Percentiles rank a stretch among this genome's conserved stretches.
phyloP scores from a whole-genome alignment of 2,797 vertebrate genomes.

The Champsocephalus esox region DNA sequence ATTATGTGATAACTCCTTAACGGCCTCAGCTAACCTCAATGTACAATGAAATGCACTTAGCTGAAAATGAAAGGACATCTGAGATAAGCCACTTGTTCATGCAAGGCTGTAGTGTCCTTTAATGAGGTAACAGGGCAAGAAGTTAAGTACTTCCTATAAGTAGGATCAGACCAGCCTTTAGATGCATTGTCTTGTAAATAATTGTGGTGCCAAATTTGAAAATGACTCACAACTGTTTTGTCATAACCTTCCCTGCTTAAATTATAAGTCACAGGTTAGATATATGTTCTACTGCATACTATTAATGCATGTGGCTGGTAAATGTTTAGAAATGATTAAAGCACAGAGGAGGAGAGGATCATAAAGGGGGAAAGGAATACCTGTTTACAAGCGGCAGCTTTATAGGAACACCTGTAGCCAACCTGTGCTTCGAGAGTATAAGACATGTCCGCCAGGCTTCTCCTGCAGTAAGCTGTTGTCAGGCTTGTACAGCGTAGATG shows the following conservation, averaged over 20 bases:
- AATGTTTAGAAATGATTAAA: conserved; percentile 35
- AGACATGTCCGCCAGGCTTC: conserved; percentile 29
- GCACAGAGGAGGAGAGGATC: conserved; percentile 8
- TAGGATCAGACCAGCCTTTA: conserved; percentile 30
- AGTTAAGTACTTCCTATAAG: conserved; percentile 34
- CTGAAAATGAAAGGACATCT: conserved; percentile 53
- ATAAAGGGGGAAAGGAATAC: conserved; percentile 9
- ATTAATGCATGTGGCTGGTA: conserved; percentile 6
- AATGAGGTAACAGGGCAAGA: conserved; percentile 45
- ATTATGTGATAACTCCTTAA: conserved; percentile 27
- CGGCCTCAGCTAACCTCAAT: conserved; percentile 23
- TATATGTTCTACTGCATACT: conserved; percentile 5
- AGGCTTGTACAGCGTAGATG: conserved; percentile 11
- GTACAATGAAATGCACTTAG: conserved; percentile 35
- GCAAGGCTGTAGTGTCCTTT: conserved; percentile 45
- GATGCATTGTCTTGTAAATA: conserved; percentile 10
- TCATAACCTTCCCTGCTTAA: neutral
- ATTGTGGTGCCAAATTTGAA: conserved; percentile 15
- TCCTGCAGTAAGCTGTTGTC: conserved; percentile 23
- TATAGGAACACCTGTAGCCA: conserved; percentile 47
- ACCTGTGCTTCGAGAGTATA: conserved; percentile 39
- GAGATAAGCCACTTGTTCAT: conserved; percentile 48
- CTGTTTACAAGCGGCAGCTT: conserved; percentile 38
- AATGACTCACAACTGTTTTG: conserved; percentile 1
- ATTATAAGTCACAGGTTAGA: conserved; percentile 7